Evolutionary conservation across 2,888 invertebrate genomes (phyloP).

Genomic region (Parasteatoda lunata): DNA sequence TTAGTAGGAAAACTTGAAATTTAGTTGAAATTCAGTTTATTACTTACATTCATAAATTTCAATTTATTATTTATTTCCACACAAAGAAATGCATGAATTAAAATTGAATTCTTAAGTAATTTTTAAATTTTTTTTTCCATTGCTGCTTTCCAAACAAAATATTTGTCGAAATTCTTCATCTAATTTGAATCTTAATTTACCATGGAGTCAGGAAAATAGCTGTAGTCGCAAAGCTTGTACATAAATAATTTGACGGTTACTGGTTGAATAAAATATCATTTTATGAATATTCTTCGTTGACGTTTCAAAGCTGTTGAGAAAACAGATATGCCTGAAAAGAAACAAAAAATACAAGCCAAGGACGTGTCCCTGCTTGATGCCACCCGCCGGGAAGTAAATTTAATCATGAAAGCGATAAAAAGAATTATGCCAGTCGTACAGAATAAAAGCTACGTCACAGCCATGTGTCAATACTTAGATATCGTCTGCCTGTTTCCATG

Average conservation of each 20-base stretch:
- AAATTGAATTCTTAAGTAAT: too few relatives aligned
- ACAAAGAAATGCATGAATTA: too few relatives aligned
- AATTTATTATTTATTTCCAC: too few relatives aligned
- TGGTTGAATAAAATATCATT: background rate
- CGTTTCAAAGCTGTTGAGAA: slow-evolving; percentile 4
- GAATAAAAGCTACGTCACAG: slow-evolving; percentile 14
- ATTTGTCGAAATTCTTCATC: too few relatives aligned
- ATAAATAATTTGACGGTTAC: background rate
- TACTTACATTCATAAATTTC: too few relatives aligned
- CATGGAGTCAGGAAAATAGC: too few relatives aligned
- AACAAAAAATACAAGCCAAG: slow-evolving; percentile 36
- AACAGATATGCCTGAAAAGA: slow-evolving; percentile 5
- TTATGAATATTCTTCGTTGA: slow-evolving; percentile 18
- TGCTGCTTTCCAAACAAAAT: too few relatives aligned
- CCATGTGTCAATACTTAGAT: slow-evolving; percentile 41
- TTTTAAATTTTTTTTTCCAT: too few relatives aligned
- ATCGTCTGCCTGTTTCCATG: background rate
- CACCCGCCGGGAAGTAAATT: slow-evolving; percentile 37
- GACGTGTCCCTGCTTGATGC: slow-evolving; percentile 54
- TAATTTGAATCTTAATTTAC: too few relatives aligned
- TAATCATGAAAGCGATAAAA: slow-evolving; percentile 47
- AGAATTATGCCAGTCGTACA: slow-evolving; percentile 20
- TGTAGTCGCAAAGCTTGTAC: background rate
- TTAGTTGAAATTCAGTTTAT: too few relatives aligned
- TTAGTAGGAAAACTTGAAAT: too few relatives aligned